Evolutionary conservation across 1,140 invertebrate species (phyloP).

Genomic region (Trichogramma pretiosum): DNA sequence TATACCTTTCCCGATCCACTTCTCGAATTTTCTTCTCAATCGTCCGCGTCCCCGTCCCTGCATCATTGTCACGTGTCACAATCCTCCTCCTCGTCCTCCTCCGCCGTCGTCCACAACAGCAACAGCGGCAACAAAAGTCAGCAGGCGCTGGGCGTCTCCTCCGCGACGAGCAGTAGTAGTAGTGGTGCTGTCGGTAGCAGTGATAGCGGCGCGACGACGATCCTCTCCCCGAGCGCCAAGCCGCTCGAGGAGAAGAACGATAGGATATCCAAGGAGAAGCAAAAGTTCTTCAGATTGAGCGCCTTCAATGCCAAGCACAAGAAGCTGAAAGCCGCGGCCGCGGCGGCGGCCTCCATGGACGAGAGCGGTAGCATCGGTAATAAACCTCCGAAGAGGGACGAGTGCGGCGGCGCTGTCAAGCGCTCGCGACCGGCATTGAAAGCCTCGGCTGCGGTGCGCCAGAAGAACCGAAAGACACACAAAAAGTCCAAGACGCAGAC

Average conservation of each 20-base stretch:
- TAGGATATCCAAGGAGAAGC: conserved; percentile 75
- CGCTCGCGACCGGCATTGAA: background rate
- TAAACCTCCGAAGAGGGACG: background rate
- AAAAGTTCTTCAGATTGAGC: conserved; percentile 73
- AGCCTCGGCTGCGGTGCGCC: too few relatives aligned
- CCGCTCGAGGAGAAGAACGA: conserved; percentile 55
- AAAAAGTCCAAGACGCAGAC: too few relatives aligned
- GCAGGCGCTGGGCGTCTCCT: background rate
- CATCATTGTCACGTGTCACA: conserved; percentile 19
- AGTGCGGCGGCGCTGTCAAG: too few relatives aligned
- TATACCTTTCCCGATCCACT: conserved; percentile 40
- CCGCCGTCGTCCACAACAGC: background rate
- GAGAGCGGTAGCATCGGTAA: conserved; percentile 7
- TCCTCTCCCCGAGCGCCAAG: conserved; percentile 18
- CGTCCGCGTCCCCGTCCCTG: conserved; percentile 9
- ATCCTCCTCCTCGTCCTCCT: background rate
- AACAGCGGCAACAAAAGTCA: background rate
- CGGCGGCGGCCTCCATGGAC: conserved; percentile 24
- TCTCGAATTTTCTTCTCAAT: conserved; percentile 16
- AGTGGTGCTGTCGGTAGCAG: background rate
- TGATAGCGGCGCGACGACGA: too few relatives aligned
- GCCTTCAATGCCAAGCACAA: conserved; percentile 57
- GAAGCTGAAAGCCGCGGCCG: conserved; percentile 41
- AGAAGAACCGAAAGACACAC: too few relatives aligned
- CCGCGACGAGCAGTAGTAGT: background rate